A percentile compares a stretch with the other conserved stretches of the same genome.
These are phyloP conservation scores for Epinephelus coioides DNA, from an alignment of 2,797 vertebrate species.

Conservation along the genomic window DNA sequence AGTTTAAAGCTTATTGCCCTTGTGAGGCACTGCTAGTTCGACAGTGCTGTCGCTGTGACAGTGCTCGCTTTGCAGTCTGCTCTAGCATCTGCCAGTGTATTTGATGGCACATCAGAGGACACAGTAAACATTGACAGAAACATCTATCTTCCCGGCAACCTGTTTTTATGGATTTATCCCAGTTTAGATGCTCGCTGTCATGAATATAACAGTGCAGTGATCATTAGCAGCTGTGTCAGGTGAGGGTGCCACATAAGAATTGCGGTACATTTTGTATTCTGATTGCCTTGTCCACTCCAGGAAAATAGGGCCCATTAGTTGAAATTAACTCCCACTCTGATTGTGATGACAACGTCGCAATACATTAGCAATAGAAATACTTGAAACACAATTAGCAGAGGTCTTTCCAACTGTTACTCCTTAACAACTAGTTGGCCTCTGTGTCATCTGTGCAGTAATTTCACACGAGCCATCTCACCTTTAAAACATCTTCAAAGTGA, in stretches of 20 bases:
- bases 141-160: conserved; percentile 64
- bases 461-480: neutral
- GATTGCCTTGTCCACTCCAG: conserved; percentile 39
- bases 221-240: conserved; percentile 51
- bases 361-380: conserved; percentile 56
- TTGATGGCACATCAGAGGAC: conserved; percentile 72
- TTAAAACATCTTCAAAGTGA: neutral
- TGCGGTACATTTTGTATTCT: conserved; percentile 8
- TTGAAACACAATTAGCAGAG: conserved; percentile 51
- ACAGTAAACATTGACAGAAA: conserved; percentile 73
- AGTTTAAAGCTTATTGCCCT: conserved; percentile 55
- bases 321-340: conserved; percentile 62
- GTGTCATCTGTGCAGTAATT: conserved; percentile 27
- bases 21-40: conserved; percentile 30
- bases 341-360: conserved; percentile 34
- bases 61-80: conserved; percentile 60
- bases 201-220: conserved; percentile 46
- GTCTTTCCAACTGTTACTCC: conserved; percentile 21
- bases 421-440: conserved; percentile 9
- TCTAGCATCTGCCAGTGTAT: conserved; percentile 60
- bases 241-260: neutral
- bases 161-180: conserved; percentile 61
- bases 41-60: conserved; percentile 40
- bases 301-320: conserved; percentile 43
- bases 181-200: conserved; percentile 49